Percentiles rank a stretch among this genome's conserved stretches.
phyloP scores from a whole-genome alignment of 1,140 invertebrate species.

The Trichomalopsis sarcophagae region DNA sequence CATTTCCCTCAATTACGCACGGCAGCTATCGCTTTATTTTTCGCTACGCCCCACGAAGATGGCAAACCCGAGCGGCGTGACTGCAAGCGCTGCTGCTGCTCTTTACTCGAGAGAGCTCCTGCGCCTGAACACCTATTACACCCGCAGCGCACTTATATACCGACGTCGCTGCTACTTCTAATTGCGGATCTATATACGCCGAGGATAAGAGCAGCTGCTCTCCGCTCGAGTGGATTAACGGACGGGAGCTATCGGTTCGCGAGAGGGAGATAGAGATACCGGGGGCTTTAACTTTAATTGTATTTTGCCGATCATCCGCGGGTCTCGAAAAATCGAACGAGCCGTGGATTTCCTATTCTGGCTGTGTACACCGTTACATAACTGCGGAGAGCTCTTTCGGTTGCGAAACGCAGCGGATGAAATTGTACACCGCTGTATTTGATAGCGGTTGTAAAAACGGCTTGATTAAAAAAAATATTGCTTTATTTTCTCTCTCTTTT shows the following conservation, averaged over 20 bases:
- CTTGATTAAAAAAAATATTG: background rate
- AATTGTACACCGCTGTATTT: background rate
- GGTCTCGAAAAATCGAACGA: too few relatives aligned
- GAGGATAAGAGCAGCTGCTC: background rate
- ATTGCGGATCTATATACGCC: background rate
- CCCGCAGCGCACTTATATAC: background rate
- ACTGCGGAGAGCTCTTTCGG: background rate
- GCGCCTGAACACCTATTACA: background rate
- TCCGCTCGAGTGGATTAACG: background rate
- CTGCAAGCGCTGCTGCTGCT: conserved; percentile 11
- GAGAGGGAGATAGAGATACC: background rate
- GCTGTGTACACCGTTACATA: background rate
- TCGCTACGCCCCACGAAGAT: background rate
- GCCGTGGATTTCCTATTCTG: background rate
- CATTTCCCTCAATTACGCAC: conserved; percentile 45
- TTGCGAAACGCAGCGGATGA: background rate
- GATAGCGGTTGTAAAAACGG: background rate
- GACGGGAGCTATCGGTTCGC: background rate
- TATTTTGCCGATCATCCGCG: background rate
- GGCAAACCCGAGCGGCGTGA: conserved; percentile 4
- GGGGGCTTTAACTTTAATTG: background rate
- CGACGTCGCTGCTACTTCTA: background rate
- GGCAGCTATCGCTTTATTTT: background rate
- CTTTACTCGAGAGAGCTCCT: background rate
- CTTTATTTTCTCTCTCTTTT: background rate